phyloP scores from a whole-genome alignment of 2,888 invertebrate genomes.

The Antitype chi region DNA sequence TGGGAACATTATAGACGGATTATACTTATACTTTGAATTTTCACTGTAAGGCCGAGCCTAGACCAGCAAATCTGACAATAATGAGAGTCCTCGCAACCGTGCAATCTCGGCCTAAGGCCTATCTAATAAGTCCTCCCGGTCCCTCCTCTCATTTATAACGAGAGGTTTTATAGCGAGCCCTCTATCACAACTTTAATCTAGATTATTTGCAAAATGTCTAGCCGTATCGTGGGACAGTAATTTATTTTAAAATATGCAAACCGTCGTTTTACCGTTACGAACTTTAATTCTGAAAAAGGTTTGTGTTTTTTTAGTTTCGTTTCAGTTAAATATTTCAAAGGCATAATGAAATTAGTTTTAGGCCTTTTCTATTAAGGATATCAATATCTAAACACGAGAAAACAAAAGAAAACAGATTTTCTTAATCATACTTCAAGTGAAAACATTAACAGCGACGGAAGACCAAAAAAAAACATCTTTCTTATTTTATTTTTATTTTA shows the following conservation, averaged over 20 bases:
- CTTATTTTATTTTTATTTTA: too few relatives aligned
- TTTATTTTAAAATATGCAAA: slow-evolving; percentile 13
- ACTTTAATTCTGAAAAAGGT: not conserved
- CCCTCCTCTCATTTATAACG: slow-evolving; percentile 6
- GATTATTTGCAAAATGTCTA: slow-evolving; percentile 37
- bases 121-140: slow-evolving; percentile 32
- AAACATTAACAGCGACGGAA: too few relatives aligned
- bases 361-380: too few relatives aligned
- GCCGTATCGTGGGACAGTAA: not conserved
- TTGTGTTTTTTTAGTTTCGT: not conserved
- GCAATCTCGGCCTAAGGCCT: slow-evolving; percentile 20
- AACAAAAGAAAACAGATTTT: too few relatives aligned
- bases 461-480: too few relatives aligned
- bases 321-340: not conserved
- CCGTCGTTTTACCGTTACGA: not conserved
- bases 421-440: too few relatives aligned
- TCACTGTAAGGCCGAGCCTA: not conserved
- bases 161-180: slow-evolving; percentile 14
- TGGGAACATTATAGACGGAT: too few relatives aligned
- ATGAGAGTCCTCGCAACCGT: slow-evolving; percentile 34
- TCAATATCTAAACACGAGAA: too few relatives aligned
- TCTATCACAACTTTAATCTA: slow-evolving; percentile 20
- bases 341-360: not conserved
- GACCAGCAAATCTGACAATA: slow-evolving; percentile 30
- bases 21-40: not conserved